Conservation (phyloP, 1,140 invertebrate genomes). For the Hylyphantes graminicola region DNA sequence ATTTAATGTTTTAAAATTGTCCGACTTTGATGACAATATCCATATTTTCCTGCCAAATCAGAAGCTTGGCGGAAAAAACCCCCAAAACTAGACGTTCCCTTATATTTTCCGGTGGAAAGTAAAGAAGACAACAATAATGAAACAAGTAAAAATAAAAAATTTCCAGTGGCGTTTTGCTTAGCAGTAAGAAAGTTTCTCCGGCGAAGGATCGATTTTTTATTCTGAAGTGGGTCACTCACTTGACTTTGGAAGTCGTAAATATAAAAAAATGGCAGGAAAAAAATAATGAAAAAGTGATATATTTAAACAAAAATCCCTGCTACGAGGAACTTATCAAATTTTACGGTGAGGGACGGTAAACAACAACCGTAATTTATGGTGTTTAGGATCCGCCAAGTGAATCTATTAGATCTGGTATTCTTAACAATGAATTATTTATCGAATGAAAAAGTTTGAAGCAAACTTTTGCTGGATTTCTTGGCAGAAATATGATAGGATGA, state of each 20-base stretch:
- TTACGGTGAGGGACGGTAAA: slow-evolving; percentile 32
- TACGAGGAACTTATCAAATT: slow-evolving; percentile 48
- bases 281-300: slow-evolving; percentile 32
- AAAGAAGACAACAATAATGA: background rate
- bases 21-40: too few relatives aligned
- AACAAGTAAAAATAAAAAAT: slow-evolving; percentile 26
- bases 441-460: too few relatives aligned
- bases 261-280: slow-evolving; percentile 1
- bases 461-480: too few relatives aligned
- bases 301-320: slow-evolving; percentile 48
- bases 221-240: slow-evolving; percentile 40
- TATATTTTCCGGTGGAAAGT: too few relatives aligned
- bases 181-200: slow-evolving; percentile 47
- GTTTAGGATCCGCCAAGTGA: slow-evolving; percentile 7
- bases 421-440: slow-evolving; percentile 1
- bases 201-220: slow-evolving; percentile 53
- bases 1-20: too few relatives aligned
- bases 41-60: too few relatives aligned
- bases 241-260: slow-evolving; percentile 27
- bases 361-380: slow-evolving; percentile 38
- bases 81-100: background rate
- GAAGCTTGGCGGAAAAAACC: background rate
- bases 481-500: too few relatives aligned
- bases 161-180: slow-evolving; percentile 26
- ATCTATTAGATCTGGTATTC: slow-evolving; percentile 26